phyloP scores from a whole-genome alignment of 2,113 vertebrate species.

The Catharus bicknelli region DNA sequence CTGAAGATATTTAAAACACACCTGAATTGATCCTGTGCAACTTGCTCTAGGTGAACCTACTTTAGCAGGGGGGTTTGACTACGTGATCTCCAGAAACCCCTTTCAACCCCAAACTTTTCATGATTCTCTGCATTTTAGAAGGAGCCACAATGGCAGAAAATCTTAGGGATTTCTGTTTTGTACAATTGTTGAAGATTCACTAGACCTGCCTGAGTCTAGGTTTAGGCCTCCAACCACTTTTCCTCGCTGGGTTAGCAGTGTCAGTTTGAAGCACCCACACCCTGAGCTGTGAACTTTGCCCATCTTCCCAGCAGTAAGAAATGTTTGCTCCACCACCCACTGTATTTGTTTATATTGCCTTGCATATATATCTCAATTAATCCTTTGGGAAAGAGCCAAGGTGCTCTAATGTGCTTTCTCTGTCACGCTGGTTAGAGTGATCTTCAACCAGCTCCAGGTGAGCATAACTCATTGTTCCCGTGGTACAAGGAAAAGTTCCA shows the following conservation, averaged over 20 bases:
- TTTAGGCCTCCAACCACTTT: neutral
- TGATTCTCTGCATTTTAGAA: neutral
- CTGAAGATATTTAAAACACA: neutral
- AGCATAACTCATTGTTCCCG: rapidly evolving
- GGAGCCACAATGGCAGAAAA: neutral
- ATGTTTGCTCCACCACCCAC: neutral
- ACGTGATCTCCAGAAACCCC: neutral
- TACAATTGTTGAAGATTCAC: neutral
- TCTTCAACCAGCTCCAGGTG: neutral
- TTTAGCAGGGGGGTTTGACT: neutral
- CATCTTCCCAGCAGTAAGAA: neutral
- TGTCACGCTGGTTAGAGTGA: neutral
- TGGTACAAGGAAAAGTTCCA: neutral
- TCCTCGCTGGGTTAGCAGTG: neutral
- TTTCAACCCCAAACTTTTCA: neutral
- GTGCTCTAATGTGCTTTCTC: rapidly evolving
- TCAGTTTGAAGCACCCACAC: neutral
- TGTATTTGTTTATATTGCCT: neutral
- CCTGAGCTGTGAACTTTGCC: neutral
- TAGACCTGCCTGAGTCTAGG: neutral
- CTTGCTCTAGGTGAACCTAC: neutral
- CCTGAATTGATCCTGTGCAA: neutral
- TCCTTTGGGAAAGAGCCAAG: neutral
- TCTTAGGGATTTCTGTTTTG: neutral
- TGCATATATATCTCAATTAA: neutral